Base-by-base conservation (phyloP, 2,888 invertebrate genomes). In the Ceratothoa steindachneri region DNA sequence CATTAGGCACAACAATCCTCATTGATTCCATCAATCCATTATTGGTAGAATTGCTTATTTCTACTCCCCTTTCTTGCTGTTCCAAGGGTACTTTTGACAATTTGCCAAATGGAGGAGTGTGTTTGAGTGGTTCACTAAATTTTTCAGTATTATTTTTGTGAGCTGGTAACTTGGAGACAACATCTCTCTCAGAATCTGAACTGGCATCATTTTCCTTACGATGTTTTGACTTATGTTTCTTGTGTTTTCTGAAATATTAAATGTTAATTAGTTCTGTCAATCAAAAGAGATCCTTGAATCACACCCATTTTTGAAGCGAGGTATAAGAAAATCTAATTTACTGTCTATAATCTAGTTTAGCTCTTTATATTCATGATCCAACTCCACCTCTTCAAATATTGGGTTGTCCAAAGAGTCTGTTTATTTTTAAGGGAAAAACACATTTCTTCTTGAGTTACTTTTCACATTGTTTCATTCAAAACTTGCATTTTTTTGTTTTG, bases 11-110 rank as follows among this genome's bases (percentile, higher is more conserved):
- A 4, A 76, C 76, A 64, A 76, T 76, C 22, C 71, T 73, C 76
- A 76, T 76, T 9, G 73, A 76, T 60, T 76, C 73, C 64, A 76
- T 67, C 28, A 73, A 55, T 12, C 76, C 76, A 60, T 76, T 76
- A n/a, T 73, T 73, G 24, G 76, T 67, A 9, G 73, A 30, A 0
- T 41, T 29, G 30, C 60, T 41, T 4, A 76, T 76, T 41, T 76
- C 76, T 15, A 76, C 76, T 27, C 73, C 76, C 53, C 76, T 73
- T 2, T 65, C 73, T 7, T 55, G 19, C 24, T 24, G 19, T 1
- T 24, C 9, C 12, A 1, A 12, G 5, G 5, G 5, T 41, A 5
- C 41, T 41, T 15, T 41, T 41, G 41, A 41, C 5, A 15, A 15
- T 41, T 41, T 41, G 5, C 9, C 28, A 0, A 30, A n/a, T n/a